These are phyloP conservation scores for Cyclopterus lumpus DNA, from an alignment of 2,797 vertebrate genomes.

Conservation along the genomic window DNA sequence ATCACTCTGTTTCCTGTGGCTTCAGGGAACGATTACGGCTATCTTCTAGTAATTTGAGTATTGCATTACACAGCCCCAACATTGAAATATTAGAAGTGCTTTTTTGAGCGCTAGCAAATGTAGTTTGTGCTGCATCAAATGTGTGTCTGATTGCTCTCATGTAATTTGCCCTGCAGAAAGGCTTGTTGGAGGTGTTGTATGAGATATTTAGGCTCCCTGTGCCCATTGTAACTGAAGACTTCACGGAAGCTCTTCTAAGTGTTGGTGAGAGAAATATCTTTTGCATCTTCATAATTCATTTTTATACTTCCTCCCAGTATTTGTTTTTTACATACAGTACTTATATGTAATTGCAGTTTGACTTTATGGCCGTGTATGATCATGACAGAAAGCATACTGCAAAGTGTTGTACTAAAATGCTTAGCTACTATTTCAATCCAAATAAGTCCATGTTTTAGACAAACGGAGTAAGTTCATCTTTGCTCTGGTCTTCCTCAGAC, in stretches of 20 bases:
- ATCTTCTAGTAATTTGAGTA: background rate
- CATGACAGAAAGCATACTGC: background rate
- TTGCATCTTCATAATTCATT: background rate
- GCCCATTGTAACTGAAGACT: conserved; percentile 93
- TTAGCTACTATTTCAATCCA: background rate
- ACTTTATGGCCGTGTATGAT: background rate
- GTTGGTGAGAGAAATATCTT: conserved; percentile 87
- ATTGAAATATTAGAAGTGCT: background rate
- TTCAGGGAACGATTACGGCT: background rate
- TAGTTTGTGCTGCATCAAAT: background rate
- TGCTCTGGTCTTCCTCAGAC: conserved; percentile 79
- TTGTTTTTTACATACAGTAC: background rate
- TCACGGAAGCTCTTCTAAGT: conserved; percentile 94
- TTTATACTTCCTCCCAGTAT: conserved; percentile 1
- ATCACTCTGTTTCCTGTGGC: background rate
- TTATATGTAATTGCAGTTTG: background rate
- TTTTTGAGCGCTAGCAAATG: background rate
- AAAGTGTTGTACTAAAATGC: background rate
- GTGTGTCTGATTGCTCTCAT: conserved; percentile 37
- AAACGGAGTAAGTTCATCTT: background rate
- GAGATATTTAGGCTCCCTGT: conserved; percentile 97
- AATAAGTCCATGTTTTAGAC: background rate
- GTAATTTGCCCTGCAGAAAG: conserved; percentile 83
- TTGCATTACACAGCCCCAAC: background rate
- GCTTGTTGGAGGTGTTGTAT: conserved; percentile 95